These are phyloP conservation scores for Disparrhopalites patrizii DNA, from an alignment of 2,888 invertebrate genomes.

Conservation along the genomic window DNA sequence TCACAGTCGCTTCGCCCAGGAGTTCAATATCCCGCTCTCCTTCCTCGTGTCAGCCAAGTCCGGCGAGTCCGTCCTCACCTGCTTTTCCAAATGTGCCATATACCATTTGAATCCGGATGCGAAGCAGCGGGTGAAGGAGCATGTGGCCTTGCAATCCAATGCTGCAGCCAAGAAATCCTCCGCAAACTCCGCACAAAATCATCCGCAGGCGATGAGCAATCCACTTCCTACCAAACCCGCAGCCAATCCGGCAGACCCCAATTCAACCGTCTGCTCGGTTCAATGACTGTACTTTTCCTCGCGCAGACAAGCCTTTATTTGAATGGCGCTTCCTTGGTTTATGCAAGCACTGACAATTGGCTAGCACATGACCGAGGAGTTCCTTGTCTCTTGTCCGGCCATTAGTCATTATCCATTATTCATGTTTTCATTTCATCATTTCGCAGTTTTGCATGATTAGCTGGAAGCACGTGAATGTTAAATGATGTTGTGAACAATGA, in stretches of 20 bases:
- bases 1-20: constrained; percentile 46
- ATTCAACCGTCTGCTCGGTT: constrained; percentile 39
- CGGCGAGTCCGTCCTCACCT: constrained; percentile 45
- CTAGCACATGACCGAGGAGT: too few species aligned
- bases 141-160: constrained; percentile 29
- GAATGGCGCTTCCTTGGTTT: background rate
- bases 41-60: constrained; percentile 47
- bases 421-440: too few species aligned
- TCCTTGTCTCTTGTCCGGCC: too few species aligned
- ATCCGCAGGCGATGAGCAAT: constrained; percentile 4
- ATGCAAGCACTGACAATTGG: background rate
- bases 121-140: constrained; percentile 38
- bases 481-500: too few species aligned
- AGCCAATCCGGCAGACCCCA: constrained; percentile 29
- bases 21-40: constrained; percentile 42
- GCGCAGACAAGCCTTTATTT: background rate
- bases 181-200: constrained; percentile 4
- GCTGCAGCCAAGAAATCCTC: background rate
- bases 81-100: constrained; percentile 44
- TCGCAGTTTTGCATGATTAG: too few species aligned
- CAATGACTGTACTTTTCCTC: constrained; percentile 31
- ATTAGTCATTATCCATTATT: too few species aligned
- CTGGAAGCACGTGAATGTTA: too few species aligned
- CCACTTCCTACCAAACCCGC: constrained; percentile 16
- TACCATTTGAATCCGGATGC: constrained; percentile 46